These are phyloP conservation scores for Bimastos eiseni DNA, from an alignment of 2,888 invertebrate species.

Conservation along the genomic window DNA sequence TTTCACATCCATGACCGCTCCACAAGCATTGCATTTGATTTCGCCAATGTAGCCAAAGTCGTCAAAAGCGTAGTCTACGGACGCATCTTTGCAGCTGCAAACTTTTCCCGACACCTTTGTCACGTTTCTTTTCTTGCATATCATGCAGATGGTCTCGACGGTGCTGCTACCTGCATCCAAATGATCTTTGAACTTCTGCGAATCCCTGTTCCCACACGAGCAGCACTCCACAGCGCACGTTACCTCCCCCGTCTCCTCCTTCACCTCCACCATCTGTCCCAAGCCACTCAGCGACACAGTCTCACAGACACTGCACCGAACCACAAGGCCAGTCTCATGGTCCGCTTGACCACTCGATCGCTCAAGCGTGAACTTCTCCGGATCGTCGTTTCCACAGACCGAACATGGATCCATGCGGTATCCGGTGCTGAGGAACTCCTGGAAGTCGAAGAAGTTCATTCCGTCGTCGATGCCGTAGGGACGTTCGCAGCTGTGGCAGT, in stretches of 20 bases:
- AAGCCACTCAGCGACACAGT: background rate
- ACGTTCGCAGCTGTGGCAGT: background rate
- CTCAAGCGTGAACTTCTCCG: background rate
- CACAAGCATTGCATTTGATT: background rate
- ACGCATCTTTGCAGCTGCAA: background rate
- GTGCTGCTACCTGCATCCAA: background rate
- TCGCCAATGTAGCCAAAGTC: background rate
- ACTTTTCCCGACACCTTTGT: background rate
- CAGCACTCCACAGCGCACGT: background rate
- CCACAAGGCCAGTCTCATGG: background rate
- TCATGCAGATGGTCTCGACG: background rate
- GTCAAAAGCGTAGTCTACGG: background rate
- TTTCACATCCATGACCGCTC: background rate
- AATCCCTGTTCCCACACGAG: slow-evolving; percentile 22
- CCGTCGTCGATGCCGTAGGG: background rate
- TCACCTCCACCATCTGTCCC: background rate
- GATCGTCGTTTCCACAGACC: background rate
- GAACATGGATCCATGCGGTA: background rate
- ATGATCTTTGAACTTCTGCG: background rate
- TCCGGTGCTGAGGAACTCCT: background rate
- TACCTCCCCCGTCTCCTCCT: background rate
- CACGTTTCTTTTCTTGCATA: background rate
- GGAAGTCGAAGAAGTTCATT: slow-evolving; percentile 21
- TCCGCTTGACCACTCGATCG: background rate
- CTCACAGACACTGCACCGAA: background rate